A percentile compares a stretch with the other conserved stretches of the same genome.
These are phyloP conservation scores for Tangachromis dhanisi DNA, from an alignment of 2,113 vertebrate species.

Conservation along the genomic window DNA sequence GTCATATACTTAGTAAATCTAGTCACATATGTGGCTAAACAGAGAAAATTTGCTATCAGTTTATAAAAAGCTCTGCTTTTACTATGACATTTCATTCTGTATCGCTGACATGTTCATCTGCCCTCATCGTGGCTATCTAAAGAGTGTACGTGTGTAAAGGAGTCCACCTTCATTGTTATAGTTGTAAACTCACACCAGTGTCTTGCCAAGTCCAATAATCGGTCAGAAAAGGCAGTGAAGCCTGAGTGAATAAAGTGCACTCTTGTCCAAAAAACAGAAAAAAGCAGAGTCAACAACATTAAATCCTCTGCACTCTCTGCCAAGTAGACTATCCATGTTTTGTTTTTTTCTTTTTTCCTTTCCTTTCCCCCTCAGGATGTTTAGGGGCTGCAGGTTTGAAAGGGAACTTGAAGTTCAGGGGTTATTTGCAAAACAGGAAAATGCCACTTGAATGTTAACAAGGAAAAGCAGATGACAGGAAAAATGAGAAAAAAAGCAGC, in stretches of 20 bases:
- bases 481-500: neutral
- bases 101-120: neutral
- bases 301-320: conserved; percentile 18
- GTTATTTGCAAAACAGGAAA: conserved; percentile 50
- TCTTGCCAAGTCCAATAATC: conserved; percentile 15
- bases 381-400: conserved; percentile 17
- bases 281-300: conserved; percentile 38
- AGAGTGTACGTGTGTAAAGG: neutral
- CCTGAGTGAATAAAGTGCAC: conserved; percentile 1
- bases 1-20: neutral
- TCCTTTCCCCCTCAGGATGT: neutral
- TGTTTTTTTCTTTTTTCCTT: neutral
- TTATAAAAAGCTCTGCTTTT: neutral
- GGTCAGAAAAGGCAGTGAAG: conserved; percentile 3
- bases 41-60: neutral
- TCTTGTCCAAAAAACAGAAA: neutral
- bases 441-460: neutral
- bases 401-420: conserved; percentile 20
- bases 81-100: neutral
- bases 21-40: neutral
- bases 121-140: neutral
- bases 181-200: neutral
- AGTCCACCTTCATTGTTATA: neutral
- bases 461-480: neutral
- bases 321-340: neutral